phyloP scores from a whole-genome alignment of 2,888 invertebrate genomes.

The Dryobotodes eremita region DNA sequence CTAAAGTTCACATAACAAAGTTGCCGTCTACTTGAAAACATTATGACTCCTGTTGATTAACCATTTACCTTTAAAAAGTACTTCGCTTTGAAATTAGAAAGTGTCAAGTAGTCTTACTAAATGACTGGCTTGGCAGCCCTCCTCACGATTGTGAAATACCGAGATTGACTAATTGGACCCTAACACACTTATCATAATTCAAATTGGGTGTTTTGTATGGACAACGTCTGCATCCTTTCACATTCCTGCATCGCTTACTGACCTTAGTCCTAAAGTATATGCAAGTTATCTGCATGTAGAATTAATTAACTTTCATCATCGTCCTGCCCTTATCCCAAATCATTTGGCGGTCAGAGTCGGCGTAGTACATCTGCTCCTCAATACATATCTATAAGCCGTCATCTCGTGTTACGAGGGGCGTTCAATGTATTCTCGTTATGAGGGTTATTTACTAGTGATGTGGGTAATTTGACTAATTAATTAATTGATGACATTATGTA shows the following conservation, averaged over 20 bases:
- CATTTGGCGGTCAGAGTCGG: too few relatives aligned
- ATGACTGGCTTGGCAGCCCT: not conserved
- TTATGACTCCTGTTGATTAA: not conserved
- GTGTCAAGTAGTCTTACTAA: not conserved
- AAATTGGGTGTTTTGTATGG: constrained; percentile 51
- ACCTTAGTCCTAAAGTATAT: constrained; percentile 12
- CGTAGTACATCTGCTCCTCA: not conserved
- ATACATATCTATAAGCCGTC: not conserved
- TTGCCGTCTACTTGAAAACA: not conserved
- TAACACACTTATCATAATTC: constrained; percentile 52
- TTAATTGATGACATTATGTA: too few relatives aligned
- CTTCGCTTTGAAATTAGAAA: constrained; percentile 8
- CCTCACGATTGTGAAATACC: constrained; percentile 34
- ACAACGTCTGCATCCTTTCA: constrained; percentile 42
- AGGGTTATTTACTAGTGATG: too few relatives aligned
- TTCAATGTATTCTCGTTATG: too few relatives aligned
- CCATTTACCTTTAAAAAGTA: not conserved
- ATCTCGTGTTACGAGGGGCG: too few relatives aligned
- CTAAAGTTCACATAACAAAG: not conserved
- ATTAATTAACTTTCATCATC: not conserved
- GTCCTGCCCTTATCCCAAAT: not conserved
- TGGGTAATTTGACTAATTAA: too few relatives aligned
- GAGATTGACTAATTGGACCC: constrained; percentile 46
- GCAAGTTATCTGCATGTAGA: not conserved
- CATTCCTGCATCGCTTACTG: constrained; percentile 46